phyloP scores from a whole-genome alignment of 2,113 vertebrate genomes.

The Dunckerocampus dactyliophorus region DNA sequence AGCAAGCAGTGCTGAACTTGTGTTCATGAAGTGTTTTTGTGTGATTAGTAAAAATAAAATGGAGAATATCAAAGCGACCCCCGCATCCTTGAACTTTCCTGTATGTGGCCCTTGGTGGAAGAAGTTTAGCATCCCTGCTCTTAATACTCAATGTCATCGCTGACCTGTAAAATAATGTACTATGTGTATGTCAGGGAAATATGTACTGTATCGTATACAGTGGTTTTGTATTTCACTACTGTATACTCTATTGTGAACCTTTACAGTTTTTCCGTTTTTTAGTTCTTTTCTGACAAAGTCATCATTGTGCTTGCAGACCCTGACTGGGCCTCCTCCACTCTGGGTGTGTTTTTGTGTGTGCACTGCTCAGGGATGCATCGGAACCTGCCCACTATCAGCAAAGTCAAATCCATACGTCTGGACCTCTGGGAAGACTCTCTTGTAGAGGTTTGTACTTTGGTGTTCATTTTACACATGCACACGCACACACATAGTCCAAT shows the following conservation, averaged over 20 bases:
- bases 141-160: too few species aligned
- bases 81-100: too few species aligned
- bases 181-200: too few species aligned
- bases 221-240: neutral
- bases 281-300: constrained; percentile 1
- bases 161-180: too few species aligned
- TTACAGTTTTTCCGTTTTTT: neutral
- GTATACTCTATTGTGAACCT: neutral
- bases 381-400: constrained; percentile 81
- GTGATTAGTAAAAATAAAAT: too few species aligned
- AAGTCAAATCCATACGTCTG: constrained; percentile 84
- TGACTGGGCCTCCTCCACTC: constrained; percentile 88
- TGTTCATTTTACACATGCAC: neutral
- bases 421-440: constrained; percentile 87
- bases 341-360: constrained; percentile 88
- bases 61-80: too few species aligned
- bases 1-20: too few species aligned
- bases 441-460: constrained; percentile 73
- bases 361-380: constrained; percentile 89
- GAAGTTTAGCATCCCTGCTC: too few species aligned
- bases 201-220: neutral
- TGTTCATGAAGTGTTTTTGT: too few species aligned
- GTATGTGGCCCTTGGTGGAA: too few species aligned
- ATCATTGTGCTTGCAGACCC: constrained; percentile 72
- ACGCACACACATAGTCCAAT: neutral